Percentiles rank a stretch among this genome's conserved stretches.
Conservation (phyloP, 2,113 vertebrate species). For the Labeo rohita region DNA sequence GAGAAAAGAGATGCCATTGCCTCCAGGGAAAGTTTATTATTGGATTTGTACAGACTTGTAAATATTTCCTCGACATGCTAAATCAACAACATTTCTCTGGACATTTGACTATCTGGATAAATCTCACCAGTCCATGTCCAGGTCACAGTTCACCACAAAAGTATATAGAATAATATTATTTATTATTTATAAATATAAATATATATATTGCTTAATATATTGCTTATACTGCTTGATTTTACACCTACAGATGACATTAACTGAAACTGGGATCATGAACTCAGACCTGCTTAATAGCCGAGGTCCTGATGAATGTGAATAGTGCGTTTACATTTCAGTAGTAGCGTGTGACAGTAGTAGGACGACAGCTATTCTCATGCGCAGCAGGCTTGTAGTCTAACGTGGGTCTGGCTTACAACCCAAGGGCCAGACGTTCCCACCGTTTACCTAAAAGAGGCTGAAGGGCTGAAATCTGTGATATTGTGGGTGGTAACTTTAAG, state of each 20-base stretch:
- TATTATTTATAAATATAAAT: too few relatives aligned
- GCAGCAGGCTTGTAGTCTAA: conserved; percentile 26
- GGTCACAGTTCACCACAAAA: neutral
- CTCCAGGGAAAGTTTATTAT: neutral
- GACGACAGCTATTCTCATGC: conserved; percentile 44
- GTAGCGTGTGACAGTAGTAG: neutral
- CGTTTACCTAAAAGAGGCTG: conserved; percentile 20
- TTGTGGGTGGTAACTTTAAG: conserved; percentile 37
- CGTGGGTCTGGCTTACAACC: neutral
- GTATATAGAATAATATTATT: too few relatives aligned
- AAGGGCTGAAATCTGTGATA: conserved; percentile 27
- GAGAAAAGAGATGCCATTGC: neutral
- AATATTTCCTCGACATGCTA: neutral
- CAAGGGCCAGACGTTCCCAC: neutral
- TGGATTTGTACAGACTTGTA: neutral
- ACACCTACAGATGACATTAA: neutral
- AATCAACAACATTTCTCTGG: neutral
- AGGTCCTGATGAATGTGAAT: conserved; percentile 32
- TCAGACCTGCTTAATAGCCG: conserved; percentile 15
- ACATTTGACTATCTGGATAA: neutral
- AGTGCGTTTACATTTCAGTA: conserved; percentile 36
- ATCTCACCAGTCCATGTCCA: neutral
- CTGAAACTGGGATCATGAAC: neutral
- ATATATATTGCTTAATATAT: too few relatives aligned
- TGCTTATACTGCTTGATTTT: conserved; percentile 8